Evolutionary conservation across 2,797 vertebrate genomes (phyloP), one percentile per base, ranked within the genome.

Genomic region (Phrynocephalus guinanensis): DNA sequence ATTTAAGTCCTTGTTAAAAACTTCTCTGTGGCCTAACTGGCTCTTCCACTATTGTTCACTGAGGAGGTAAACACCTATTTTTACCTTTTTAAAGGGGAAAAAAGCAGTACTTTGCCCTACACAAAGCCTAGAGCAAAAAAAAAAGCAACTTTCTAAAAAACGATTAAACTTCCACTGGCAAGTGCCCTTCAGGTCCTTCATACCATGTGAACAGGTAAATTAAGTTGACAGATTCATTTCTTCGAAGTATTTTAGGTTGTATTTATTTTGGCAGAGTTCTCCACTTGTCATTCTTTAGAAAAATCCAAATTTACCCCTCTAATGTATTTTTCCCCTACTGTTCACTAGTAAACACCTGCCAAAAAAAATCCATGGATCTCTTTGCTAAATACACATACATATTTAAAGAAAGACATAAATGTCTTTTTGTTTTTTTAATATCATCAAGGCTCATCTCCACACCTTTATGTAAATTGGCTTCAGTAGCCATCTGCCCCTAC

Each of bases 181-280:
- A 94, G 79, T 87, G 93, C 73, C 90, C 92, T 93, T 93, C 87
- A 93, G 94, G 90, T 95, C 81, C 85, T 18, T 15, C 33, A 24
- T 90, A 89, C 90, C 85, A 91, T 94, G 79, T 86, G 83, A 91
- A 92, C 84, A 95, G 91, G 93, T 95, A 95, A 94, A 95, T 94
- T 87, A 81, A 71, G 93, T 93, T 88, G 95, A 95, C 96, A 93
- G 93, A 94, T 94, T 94, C 87, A 93, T 96, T 96, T 97, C 96
- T 94, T 97, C 95, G 95, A 95, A 94, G 83, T 94, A 95, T 93
- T 94, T 96, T 96, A 95, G 97, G 94, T 85, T 92, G 87, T 95
- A 96, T 96, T 95, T 90, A 96, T 94, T 96, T 97, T 85, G 90
- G 87, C 87, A 93, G 93, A 92, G 89, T 92, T 94, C 93, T 94